Evolutionary conservation across 2,888 invertebrate species (phyloP).

Genomic region (Diabrotica balteata): DNA sequence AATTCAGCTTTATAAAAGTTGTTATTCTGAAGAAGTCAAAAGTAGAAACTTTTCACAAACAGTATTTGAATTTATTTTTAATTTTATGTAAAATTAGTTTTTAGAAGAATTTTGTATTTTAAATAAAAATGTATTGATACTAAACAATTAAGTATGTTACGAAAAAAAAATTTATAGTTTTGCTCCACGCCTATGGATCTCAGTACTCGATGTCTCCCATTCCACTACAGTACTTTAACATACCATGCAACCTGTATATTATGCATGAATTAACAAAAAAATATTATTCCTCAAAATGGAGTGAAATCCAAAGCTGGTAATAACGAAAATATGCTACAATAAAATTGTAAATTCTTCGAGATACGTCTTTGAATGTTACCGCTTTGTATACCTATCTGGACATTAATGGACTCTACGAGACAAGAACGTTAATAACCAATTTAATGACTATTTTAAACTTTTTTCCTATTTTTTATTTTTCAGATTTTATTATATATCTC

Average conservation of each 20-base stretch:
- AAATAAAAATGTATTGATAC: too few species aligned
- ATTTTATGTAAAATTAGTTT: too few species aligned
- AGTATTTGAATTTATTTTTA: too few species aligned
- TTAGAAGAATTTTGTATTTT: too few species aligned
- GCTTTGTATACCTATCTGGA: slow-evolving; percentile 55
- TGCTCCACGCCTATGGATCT: slow-evolving; percentile 20
- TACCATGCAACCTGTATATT: slow-evolving; percentile 15
- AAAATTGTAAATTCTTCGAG: slow-evolving; percentile 56
- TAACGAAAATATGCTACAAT: slow-evolving; percentile 59
- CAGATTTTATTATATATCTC: slow-evolving; percentile 22
- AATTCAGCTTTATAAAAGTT: too few species aligned
- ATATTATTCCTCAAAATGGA: slow-evolving; percentile 48
- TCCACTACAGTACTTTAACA: slow-evolving; percentile 15
- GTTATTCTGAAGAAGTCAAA: too few species aligned
- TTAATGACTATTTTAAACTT: slow-evolving; percentile 52
- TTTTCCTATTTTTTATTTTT: slow-evolving; percentile 31
- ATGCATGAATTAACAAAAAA: slow-evolving; percentile 46
- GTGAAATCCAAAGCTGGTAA: slow-evolving; percentile 54
- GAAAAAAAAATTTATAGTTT: too few species aligned
- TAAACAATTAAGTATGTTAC: too few species aligned
- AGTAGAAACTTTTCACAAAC: too few species aligned
- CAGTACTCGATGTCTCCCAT: slow-evolving; percentile 20
- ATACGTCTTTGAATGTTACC: slow-evolving; percentile 55
- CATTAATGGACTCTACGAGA: slow-evolving; percentile 55
- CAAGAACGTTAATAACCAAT: slow-evolving; percentile 54